These are phyloP conservation scores for Brachypteracias leptosomus DNA, from an alignment of 2,113 vertebrate genomes.

Conservation along the genomic window DNA sequence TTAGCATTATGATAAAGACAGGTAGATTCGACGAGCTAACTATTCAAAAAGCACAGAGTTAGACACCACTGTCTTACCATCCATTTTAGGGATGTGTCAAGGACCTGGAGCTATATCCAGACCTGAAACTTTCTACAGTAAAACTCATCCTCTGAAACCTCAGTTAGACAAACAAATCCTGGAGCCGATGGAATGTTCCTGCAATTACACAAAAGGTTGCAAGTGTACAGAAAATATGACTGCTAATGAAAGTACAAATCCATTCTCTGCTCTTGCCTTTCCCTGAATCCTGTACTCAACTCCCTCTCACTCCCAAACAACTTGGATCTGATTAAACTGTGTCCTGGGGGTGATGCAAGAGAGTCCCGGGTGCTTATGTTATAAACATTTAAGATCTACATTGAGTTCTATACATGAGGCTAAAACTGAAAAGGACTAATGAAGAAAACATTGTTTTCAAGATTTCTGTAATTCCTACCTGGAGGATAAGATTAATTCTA, in stretches of 20 bases:
- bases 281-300: neutral
- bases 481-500: neutral
- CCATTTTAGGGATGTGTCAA: neutral
- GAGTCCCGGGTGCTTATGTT: neutral
- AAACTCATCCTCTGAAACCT: neutral
- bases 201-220: neutral
- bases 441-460: neutral
- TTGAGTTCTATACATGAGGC: neutral
- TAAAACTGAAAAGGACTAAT: neutral
- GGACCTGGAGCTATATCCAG: accelerated
- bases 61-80: neutral
- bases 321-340: neutral
- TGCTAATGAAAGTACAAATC: neutral
- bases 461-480: neutral
- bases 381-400: neutral
- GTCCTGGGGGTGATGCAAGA: neutral
- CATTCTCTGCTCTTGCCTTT: neutral
- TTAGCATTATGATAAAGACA: neutral
- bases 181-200: neutral
- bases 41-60: neutral
- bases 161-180: neutral
- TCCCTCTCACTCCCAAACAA: neutral
- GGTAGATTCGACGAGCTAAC: neutral
- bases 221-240: neutral
- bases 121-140: neutral